Evolutionary conservation across 2,888 invertebrate genomes (phyloP).

Genomic region (Netelia virgata): DNA sequence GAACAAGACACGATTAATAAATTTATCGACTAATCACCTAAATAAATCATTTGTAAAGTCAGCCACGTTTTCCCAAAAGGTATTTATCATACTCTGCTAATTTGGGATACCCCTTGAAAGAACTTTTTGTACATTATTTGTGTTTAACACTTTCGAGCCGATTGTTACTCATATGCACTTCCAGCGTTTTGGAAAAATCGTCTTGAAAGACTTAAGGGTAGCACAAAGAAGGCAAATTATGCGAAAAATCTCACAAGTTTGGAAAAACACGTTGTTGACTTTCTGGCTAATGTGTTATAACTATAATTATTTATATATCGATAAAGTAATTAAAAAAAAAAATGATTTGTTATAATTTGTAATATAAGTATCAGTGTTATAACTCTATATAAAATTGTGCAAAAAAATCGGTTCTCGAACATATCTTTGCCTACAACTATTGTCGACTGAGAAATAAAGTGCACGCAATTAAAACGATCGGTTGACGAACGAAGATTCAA

Average conservation of each 20-base stretch:
- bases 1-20: conserved; percentile 38
- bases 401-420: not conserved
- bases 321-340: not conserved
- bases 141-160: no score
- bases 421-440: not conserved
- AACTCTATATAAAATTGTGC: not conserved
- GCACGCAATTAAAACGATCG: not conserved
- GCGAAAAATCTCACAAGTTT: no score
- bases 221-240: no score
- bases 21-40: not conserved
- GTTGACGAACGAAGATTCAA: not conserved
- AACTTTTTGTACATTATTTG: no score
- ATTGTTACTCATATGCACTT: no score
- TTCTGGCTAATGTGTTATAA: no score
- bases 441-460: not conserved
- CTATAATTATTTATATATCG: not conserved
- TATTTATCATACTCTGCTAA: not conserved
- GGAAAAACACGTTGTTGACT: no score
- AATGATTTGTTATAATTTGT: not conserved
- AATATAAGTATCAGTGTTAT: no score
- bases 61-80: not conserved
- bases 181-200: no score
- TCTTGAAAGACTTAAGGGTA: no score
- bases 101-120: not conserved
- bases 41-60: not conserved